Base-by-base conservation (phyloP, 2,888 invertebrate species). In the Drosophila parthenogenetica region DNA sequence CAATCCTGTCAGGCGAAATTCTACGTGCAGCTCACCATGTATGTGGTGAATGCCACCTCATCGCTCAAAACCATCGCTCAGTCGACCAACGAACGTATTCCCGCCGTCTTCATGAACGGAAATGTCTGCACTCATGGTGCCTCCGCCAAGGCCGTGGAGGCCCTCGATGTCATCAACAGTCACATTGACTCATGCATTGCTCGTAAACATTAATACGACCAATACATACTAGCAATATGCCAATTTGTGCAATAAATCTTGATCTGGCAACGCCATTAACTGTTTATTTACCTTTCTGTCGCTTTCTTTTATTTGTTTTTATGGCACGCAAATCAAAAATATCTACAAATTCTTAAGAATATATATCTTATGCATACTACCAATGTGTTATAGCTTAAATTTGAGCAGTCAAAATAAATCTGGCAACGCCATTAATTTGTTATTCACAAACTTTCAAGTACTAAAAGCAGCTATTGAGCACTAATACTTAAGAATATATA, bases 41-140 rank as follows among this genome's bases (percentile, higher is more conserved):
- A 73, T n/a, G 1, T 84, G 61, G 67, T 74, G 5, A 76, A 16
- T 25, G 72, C 89, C 2, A 74, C 74, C 35, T 65, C 64, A 45
- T 90, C 90, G 1, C 39, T 89, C 14, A 84, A 78, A 35, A 89
- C 84, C 62, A 90, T 90, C 55, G 39, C 39, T n/a, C 4, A 81
- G 42, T 70, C 73, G 60, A 81, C 72, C 45, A 84, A 68, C 50
- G 63, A 83, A 39, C 81, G 89, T 40, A 73, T 90, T 3, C 90
- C 90, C 0, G 83, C 62, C 13, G 86, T 89, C 37, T 60, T 87
- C 10, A 29, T n/a, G 48, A 83, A 87, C 1, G 65, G 85, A 55
- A 79, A 88, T 51, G 14, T 35, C 37, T 90, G 89, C 77, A 88
- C 90, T 13, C 81, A 87, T 22, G 14, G 2, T 5, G 89, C 80